Evolutionary conservation across 2,888 invertebrate species (phyloP).

Genomic region (Panopea generosa): DNA sequence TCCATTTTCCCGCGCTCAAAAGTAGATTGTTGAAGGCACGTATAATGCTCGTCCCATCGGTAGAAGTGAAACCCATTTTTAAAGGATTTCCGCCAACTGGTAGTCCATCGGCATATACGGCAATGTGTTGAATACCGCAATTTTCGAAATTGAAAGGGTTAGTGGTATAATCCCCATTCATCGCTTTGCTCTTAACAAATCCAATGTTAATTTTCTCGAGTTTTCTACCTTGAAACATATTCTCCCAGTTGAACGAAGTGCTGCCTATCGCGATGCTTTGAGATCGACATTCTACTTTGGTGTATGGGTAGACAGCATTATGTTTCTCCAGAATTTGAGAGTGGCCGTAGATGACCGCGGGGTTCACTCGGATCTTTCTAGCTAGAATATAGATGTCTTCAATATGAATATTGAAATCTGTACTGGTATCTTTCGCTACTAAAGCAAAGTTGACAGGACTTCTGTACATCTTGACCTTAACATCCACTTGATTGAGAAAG

Average conservation of each 20-base stretch:
- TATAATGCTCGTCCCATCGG: constrained; percentile 6
- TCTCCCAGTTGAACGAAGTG: constrained; percentile 42
- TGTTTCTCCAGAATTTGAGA: constrained; percentile 24
- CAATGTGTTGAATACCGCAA: constrained; percentile 26
- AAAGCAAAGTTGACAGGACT: constrained; percentile 11
- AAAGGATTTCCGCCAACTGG: constrained; percentile 39
- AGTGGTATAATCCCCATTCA: constrained; percentile 25
- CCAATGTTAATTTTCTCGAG: constrained; percentile 20
- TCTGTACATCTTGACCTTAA: constrained; percentile 25
- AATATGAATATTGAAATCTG: constrained; percentile 16
- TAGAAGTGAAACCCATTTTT: constrained; percentile 21
- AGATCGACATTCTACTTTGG: constrained; percentile 25
- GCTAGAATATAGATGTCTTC: constrained; percentile 27
- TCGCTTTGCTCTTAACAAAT: constrained; percentile 28
- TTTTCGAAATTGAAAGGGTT: constrained; percentile 52
- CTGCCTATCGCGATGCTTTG: constrained; percentile 34
- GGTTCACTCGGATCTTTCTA: constrained; percentile 20
- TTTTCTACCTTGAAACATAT: constrained; percentile 35
- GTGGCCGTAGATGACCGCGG: constrained; percentile 28
- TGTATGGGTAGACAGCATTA: constrained; percentile 38
- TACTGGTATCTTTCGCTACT: constrained; percentile 1
- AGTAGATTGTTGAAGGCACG: constrained; percentile 33
- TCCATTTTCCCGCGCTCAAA: constrained; percentile 27
- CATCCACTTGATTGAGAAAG: constrained; percentile 35
- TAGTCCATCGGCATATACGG: constrained; percentile 31